Percentiles rank a stretch among this genome's conserved stretches.
These are phyloP conservation scores for Illadopsis cleaveri DNA, from an alignment of 2,113 vertebrate species.

Conservation along the genomic window DNA sequence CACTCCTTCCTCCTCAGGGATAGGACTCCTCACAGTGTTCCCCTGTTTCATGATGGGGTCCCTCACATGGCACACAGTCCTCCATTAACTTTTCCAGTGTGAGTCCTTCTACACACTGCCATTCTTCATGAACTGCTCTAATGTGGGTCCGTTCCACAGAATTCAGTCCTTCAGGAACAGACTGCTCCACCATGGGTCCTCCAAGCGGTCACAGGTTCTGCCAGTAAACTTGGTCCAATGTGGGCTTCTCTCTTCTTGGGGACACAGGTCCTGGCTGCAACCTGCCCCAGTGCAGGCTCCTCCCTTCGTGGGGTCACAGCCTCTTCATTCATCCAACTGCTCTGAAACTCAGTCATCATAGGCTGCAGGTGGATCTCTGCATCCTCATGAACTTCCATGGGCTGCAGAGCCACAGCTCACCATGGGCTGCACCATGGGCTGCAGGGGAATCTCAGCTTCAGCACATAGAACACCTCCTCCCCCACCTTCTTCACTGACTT, in stretches of 20 bases:
- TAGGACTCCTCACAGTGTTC: not conserved
- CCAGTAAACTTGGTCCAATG: not conserved
- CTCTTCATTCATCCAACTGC: not conserved
- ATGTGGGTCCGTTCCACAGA: not conserved
- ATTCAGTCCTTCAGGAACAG: not conserved
- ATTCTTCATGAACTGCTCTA: not conserved
- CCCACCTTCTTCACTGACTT: not conserved
- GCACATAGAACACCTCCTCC: no score
- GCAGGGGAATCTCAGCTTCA: not conserved
- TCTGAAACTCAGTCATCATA: not conserved
- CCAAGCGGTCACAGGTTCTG: not conserved
- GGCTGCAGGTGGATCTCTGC: no score
- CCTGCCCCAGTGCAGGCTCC: not conserved
- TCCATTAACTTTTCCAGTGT: not conserved
- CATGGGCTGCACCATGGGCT: not conserved
- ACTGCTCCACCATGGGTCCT: not conserved
- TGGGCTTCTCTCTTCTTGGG: not conserved
- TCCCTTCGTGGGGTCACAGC: not conserved
- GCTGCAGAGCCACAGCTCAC: not conserved
- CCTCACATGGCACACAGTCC: not conserved
- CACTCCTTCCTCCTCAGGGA: not conserved
- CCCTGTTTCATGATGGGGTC: not conserved
- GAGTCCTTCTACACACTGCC: not conserved
- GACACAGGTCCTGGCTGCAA: not conserved
- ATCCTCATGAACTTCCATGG: not conserved